phyloP scores from a whole-genome alignment of 37 sponge, comb jelly and placozoan genomes.

The Theonella swinhoei region DNA sequence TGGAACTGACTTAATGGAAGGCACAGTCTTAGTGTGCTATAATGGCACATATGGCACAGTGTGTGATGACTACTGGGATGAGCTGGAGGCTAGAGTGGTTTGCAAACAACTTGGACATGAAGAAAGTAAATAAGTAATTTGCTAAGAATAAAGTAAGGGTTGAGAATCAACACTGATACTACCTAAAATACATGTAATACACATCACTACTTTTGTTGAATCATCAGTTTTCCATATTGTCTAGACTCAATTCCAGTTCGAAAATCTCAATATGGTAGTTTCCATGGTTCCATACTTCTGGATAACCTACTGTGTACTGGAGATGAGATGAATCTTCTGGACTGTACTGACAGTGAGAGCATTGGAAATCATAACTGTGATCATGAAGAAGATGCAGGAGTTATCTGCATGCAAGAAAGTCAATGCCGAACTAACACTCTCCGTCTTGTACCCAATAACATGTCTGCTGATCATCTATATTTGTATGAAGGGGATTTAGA shows the following conservation, averaged over 20 bases:
- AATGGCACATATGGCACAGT: constrained; percentile 39
- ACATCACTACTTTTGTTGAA: neutral
- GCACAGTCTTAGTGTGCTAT: constrained; percentile 19
- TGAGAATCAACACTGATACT: neutral
- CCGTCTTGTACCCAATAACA: neutral
- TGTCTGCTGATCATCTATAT: neutral
- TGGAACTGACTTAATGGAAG: neutral
- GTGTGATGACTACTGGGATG: constrained; percentile 51
- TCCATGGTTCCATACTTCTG: constrained; percentile 19
- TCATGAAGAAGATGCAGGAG: constrained; percentile 35
- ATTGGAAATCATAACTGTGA: constrained; percentile 47
- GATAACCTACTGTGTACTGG: constrained; percentile 54
- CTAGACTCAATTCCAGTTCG: constrained; percentile 1
- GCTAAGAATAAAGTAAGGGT: neutral
- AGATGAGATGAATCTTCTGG: constrained; percentile 29
- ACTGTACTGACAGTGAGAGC: neutral
- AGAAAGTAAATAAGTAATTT: neutral
- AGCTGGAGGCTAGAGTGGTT: constrained; percentile 38
- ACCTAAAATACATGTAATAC: neutral
- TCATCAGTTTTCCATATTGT: neutral
- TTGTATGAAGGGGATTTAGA: neutral
- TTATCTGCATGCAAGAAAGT: constrained; percentile 18
- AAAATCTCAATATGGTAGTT: constrained; percentile 21
- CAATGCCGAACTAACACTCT: neutral
- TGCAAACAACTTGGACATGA: constrained; percentile 36